A percentile compares a stretch with the other conserved stretches of the same genome.
Conservation (phyloP, 2,797 vertebrate species). For the Acestrorhynchus altus region DNA sequence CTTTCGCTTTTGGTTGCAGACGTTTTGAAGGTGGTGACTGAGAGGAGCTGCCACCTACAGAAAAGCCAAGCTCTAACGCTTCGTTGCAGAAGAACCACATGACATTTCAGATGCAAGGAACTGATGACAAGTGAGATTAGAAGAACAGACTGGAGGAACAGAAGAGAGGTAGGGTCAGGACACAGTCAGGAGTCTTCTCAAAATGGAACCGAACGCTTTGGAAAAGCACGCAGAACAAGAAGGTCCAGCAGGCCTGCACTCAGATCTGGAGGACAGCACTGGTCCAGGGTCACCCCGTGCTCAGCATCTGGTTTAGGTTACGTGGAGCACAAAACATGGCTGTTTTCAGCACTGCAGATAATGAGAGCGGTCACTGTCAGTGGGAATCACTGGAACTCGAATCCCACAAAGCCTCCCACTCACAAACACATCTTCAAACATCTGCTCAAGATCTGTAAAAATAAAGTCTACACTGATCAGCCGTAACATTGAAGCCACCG, state of each 20-base stretch:
- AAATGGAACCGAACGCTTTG: neutral
- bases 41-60: neutral
- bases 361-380: conserved; percentile 56
- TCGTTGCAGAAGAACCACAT: neutral
- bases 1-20: neutral
- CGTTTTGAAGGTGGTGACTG: neutral
- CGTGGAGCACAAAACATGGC: conserved; percentile 50
- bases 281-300: conserved; percentile 50
- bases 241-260: conserved; percentile 33
- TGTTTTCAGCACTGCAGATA: conserved; percentile 64
- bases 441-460: neutral
- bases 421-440: neutral
- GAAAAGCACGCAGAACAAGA: neutral
- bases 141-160: neutral
- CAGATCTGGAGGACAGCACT: conserved; percentile 33
- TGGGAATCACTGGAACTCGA: conserved; percentile 21
- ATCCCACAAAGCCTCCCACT: neutral
- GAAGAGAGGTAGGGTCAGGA: no score
- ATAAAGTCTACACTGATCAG: no score
- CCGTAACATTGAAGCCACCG: no score
- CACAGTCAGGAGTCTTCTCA: neutral
- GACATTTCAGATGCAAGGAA: neutral
- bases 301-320: conserved; percentile 73
- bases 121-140: neutral
- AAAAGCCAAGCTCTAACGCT: neutral